phyloP scores from a whole-genome alignment of 2,113 vertebrate genomes.

The Cyanistes caeruleus region DNA sequence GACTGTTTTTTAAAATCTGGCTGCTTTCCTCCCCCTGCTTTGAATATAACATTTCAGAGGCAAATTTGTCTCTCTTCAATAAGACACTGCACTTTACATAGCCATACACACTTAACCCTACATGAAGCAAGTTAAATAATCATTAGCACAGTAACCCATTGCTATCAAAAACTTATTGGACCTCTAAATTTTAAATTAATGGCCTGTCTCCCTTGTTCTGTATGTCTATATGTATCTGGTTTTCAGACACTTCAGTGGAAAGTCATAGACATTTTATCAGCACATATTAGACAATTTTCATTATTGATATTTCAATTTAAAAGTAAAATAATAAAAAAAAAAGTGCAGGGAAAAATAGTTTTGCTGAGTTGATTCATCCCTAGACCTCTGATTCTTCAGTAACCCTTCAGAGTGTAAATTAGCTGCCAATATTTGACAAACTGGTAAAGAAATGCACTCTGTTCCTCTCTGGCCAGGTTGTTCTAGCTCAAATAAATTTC shows the following conservation, averaged over 20 bases:
- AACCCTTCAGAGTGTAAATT: neutral
- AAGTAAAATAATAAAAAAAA: neutral
- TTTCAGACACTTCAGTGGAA: conserved; percentile 18
- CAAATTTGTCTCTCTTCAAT: neutral
- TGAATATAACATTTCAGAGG: conserved; percentile 11
- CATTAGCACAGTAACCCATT: conserved; percentile 52
- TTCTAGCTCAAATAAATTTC: neutral
- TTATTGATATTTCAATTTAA: conserved; percentile 58
- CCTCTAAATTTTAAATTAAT: conserved; percentile 66
- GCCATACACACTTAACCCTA: conserved; percentile 53
- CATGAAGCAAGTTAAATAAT: conserved; percentile 53
- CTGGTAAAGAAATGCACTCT: neutral
- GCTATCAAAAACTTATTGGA: conserved; percentile 67
- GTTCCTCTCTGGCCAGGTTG: neutral
- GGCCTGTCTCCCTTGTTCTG: neutral
- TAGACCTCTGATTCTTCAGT: neutral
- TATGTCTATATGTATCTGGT: neutral
- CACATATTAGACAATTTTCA: neutral
- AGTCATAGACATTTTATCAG: conserved; percentile 17
- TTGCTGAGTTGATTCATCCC: neutral
- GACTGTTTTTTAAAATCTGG: neutral
- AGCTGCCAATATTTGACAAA: conserved; percentile 2
- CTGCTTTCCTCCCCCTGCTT: neutral
- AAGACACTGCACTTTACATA: neutral
- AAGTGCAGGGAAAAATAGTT: neutral